These are phyloP conservation scores for Plusia festucae DNA, from an alignment of 2,888 invertebrate genomes.

Conservation along the genomic window DNA sequence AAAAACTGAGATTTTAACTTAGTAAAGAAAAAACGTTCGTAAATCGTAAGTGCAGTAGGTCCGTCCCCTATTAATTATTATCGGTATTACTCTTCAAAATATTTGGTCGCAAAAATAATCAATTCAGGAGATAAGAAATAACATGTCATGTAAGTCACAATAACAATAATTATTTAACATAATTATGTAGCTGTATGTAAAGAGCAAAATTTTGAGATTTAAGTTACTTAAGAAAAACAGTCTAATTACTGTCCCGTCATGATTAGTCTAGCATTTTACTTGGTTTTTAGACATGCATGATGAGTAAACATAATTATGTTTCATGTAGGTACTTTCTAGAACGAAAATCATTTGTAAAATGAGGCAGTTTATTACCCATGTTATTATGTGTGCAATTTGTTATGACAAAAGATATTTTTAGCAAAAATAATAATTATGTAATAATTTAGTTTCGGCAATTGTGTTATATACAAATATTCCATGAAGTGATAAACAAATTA, in stretches of 20 bases:
- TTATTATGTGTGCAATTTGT: background rate
- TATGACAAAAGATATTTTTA: slow-evolving; percentile 10
- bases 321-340: background rate
- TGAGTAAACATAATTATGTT: background rate
- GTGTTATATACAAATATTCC: slow-evolving; percentile 7
- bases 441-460: slow-evolving; percentile 35
- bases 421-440: slow-evolving; percentile 21
- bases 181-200: too few species aligned
- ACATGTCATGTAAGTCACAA: background rate
- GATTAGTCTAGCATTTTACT: background rate
- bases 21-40: too few species aligned
- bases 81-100: too few species aligned
- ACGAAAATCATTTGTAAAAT: background rate
- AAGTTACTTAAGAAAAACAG: background rate
- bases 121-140: background rate
- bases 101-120: background rate
- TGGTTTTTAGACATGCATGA: slow-evolving; percentile 3
- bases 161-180: background rate
- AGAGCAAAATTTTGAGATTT: background rate
- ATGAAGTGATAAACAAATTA: background rate
- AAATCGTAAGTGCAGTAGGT: too few species aligned
- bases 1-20: too few species aligned
- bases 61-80: too few species aligned
- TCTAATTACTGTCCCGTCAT: background rate
- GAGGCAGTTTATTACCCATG: background rate